Percentiles rank a stretch among this genome's conserved stretches.
Evolutionary conservation across 2,113 vertebrate genomes (phyloP).

Genomic region (Fregetta grallaria): DNA sequence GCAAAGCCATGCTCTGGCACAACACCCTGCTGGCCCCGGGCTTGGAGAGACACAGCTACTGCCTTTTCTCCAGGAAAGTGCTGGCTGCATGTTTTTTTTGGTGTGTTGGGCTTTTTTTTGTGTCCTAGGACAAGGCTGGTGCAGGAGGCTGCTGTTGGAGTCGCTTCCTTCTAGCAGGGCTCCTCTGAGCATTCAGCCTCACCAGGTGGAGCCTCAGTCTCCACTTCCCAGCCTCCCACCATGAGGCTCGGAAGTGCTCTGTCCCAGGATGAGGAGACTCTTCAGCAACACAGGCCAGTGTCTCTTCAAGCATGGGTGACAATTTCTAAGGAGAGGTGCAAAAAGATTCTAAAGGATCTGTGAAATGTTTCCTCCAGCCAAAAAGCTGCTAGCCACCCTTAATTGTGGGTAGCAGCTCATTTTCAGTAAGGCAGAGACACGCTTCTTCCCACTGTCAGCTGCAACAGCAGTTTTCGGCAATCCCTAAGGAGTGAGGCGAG

Average conservation of each 20-base stretch:
- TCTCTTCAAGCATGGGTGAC: neutral
- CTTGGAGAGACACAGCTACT: neutral
- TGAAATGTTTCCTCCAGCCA: neutral
- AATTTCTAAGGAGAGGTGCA: neutral
- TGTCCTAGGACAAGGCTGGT: neutral
- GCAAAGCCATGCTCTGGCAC: neutral
- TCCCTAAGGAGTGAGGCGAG: rapidly evolving
- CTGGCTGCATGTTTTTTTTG: neutral
- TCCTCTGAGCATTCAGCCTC: neutral
- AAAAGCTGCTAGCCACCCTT: neutral
- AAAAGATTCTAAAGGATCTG: neutral
- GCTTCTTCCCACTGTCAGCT: neutral
- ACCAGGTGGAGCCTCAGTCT: neutral
- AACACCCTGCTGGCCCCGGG: neutral
- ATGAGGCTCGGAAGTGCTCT: neutral
- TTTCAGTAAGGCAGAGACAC: neutral
- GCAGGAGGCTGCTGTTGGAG: neutral
- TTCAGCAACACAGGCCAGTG: neutral
- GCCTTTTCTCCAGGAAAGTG: neutral
- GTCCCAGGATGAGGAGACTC: neutral
- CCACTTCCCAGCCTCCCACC: neutral
- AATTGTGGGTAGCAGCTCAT: neutral
- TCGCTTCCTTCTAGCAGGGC: neutral
- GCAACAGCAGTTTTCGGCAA: neutral
- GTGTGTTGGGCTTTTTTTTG: neutral